phyloP scores from a whole-genome alignment of 2,797 vertebrate species.

The Cyclopterus lumpus region DNA sequence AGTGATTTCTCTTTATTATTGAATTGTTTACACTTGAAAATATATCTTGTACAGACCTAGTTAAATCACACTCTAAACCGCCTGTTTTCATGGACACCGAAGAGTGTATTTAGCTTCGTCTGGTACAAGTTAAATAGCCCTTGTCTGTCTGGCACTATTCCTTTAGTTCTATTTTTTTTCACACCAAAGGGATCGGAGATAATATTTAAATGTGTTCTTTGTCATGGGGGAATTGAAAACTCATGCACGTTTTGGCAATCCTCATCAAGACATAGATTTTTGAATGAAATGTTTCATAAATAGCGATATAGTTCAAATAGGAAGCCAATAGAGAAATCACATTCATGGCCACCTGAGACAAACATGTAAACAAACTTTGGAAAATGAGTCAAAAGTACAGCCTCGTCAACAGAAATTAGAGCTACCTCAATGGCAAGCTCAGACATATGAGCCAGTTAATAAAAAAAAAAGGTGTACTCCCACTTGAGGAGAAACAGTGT shows the following conservation, averaged over 20 bases:
- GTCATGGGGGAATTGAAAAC: constrained; percentile 41
- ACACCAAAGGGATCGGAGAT: constrained; percentile 48
- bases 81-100: constrained; percentile 72
- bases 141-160: constrained; percentile 73
- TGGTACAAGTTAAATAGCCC: constrained; percentile 76
- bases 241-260: constrained; percentile 65
- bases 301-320: constrained; percentile 51
- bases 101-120: constrained; percentile 73
- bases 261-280: constrained; percentile 56
- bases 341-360: constrained; percentile 30
- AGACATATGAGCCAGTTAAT: constrained; percentile 43
- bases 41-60: constrained; percentile 68
- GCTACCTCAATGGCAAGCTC: constrained; percentile 37
- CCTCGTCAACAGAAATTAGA: constrained; percentile 36
- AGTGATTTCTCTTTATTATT: constrained; percentile 75
- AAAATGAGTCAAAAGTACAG: constrained; percentile 55
- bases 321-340: constrained; percentile 50
- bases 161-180: constrained; percentile 38
- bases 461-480: constrained; percentile 16
- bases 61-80: constrained; percentile 75
- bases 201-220: constrained; percentile 63
- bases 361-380: constrained; percentile 52
- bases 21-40: constrained; percentile 78
- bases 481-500: background rate
- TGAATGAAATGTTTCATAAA: constrained; percentile 70